phyloP scores from a whole-genome alignment of 2,113 vertebrate genomes.

The Dinomys branickii region DNA sequence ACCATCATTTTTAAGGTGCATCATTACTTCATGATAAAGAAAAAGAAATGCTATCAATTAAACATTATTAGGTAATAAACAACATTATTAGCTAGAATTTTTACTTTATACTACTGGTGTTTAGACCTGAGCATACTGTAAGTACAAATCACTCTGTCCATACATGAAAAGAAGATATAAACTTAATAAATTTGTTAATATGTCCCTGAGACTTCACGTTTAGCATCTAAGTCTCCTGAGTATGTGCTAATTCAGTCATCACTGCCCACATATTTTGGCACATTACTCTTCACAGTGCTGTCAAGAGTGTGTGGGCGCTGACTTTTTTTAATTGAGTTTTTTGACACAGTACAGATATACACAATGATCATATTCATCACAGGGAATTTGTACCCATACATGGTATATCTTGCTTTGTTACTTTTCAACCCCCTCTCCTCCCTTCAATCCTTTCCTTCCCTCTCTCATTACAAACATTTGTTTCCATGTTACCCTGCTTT shows the following conservation, averaged over 20 bases:
- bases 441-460: background rate
- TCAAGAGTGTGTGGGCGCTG: background rate
- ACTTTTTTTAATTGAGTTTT: background rate
- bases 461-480: background rate
- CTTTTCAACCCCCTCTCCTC: background rate
- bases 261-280: background rate
- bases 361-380: background rate
- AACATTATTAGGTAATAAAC: too few species aligned
- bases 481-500: background rate
- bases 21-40: background rate
- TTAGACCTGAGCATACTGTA: background rate
- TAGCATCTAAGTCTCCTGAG: background rate
- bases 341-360: background rate
- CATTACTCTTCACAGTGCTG: background rate
- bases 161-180: background rate
- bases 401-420: background rate
- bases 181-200: background rate
- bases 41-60: background rate
- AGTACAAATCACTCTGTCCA: background rate
- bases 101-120: background rate
- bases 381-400: background rate
- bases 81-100: slow-evolving; percentile 19
- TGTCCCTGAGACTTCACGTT: background rate
- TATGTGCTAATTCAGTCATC: background rate
- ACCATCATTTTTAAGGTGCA: background rate